A percentile compares a stretch with the other conserved stretches of the same genome.
Conservation (phyloP, 92 coral and sea anemone genomes). For the Heteractis magnifica region DNA sequence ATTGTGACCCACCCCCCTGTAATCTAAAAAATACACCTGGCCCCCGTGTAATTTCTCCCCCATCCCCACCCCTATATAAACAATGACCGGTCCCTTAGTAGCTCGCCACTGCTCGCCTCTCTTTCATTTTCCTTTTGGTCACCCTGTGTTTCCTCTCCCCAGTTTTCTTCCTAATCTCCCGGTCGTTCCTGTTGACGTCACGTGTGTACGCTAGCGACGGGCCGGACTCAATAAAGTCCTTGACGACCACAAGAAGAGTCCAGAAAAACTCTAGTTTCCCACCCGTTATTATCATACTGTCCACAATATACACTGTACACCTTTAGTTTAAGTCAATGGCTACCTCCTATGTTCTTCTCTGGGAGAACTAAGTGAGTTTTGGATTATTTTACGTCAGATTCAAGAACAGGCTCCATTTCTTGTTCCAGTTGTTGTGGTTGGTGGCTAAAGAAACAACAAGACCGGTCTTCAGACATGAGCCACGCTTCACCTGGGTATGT, state of each 20-base stretch:
- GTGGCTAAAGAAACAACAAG: not conserved
- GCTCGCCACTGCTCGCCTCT: not conserved
- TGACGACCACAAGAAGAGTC: slow-evolving; percentile 15
- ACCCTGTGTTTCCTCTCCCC: slow-evolving; percentile 9
- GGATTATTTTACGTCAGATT: not conserved
- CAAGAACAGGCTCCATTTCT: not conserved
- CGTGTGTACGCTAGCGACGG: slow-evolving; percentile 26
- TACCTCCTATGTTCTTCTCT: not conserved
- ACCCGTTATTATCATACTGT: not conserved
- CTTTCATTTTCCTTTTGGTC: not conserved
- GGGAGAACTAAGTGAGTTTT: not conserved
- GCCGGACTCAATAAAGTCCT: slow-evolving; percentile 23
- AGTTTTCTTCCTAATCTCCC: slow-evolving; percentile 8
- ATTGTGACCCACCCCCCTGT: too few species aligned
- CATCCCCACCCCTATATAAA: not conserved
- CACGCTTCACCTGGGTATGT: slow-evolving; percentile 81
- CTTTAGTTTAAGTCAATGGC: slow-evolving; percentile 16
- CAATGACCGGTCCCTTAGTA: not conserved
- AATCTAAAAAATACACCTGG: too few species aligned
- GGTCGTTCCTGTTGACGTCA: slow-evolving; percentile 27
- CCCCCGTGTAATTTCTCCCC: too few species aligned
- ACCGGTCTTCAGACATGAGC: slow-evolving; percentile 54
- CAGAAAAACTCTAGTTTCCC: slow-evolving; percentile 11
- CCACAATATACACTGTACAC: not conserved
- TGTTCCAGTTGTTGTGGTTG: not conserved